These are phyloP conservation scores for Odiellus spinosus DNA, from an alignment of 2,888 invertebrate genomes.

Conservation along the genomic window DNA sequence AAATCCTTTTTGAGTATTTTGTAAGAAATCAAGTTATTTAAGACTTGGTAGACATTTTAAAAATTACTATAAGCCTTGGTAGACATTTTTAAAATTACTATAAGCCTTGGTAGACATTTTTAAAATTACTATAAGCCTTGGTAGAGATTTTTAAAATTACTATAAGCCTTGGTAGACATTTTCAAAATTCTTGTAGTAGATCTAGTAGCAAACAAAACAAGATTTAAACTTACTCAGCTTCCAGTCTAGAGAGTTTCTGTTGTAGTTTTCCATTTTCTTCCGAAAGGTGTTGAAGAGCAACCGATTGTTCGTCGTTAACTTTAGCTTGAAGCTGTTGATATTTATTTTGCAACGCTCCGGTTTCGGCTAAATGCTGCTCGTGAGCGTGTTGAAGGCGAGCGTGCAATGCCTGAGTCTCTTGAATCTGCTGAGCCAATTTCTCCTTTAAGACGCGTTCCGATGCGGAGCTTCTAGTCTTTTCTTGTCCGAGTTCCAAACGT, in stretches of 20 bases:
- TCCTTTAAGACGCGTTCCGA: conserved; percentile 43
- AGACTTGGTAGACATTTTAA: no score
- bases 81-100: no score
- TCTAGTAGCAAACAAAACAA: no score
- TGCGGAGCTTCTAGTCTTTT: conserved; percentile 42
- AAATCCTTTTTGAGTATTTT: no score
- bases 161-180: no score
- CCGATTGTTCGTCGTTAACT: conserved; percentile 9
- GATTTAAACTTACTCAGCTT: conserved; percentile 17
- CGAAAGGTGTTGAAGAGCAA: conserved; percentile 9
- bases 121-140: no score
- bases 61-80: no score
- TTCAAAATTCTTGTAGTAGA: no score
- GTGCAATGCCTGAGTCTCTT: conserved; percentile 46
- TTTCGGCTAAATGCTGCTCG: conserved; percentile 41
- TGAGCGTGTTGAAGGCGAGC: conserved; percentile 43
- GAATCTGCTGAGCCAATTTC: conserved; percentile 36
- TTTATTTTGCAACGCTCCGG: conserved; percentile 37
- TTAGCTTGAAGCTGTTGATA: conserved; percentile 19
- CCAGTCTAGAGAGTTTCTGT: conserved; percentile 11
- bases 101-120: no score
- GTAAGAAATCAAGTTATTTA: no score
- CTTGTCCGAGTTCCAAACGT: conserved; percentile 48
- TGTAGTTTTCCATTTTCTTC: conserved; percentile 18
- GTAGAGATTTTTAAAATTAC: no score